Percentiles rank a stretch among this genome's conserved stretches.
These are phyloP conservation scores for Parauchenoglanis ngamensis DNA, from an alignment of 2,797 vertebrate genomes.

Conservation along the genomic window DNA sequence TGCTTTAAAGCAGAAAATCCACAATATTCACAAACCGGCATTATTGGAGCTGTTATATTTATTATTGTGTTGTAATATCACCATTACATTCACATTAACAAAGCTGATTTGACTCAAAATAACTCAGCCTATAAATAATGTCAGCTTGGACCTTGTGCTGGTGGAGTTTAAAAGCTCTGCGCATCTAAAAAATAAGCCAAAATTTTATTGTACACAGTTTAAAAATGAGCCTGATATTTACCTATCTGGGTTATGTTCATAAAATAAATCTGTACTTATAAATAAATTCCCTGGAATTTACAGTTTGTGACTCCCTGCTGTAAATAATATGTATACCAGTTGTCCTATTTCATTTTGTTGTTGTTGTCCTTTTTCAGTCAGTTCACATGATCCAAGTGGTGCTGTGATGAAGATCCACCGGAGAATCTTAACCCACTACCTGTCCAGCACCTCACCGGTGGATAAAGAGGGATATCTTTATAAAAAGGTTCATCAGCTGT, in stretches of 20 bases:
- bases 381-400: not conserved
- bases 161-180: not conserved
- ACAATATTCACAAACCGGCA: too few relatives aligned
- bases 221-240: not conserved
- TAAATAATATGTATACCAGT: not conserved
- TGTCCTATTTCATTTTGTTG: not conserved
- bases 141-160: not conserved
- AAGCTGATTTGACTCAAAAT: not conserved
- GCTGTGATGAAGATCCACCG: constrained; percentile 89
- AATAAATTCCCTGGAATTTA: not conserved
- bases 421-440: constrained; percentile 86
- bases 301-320: not conserved
- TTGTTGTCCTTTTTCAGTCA: not conserved
- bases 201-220: not conserved
- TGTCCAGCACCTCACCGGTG: constrained; percentile 83
- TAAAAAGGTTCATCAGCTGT: constrained; percentile 72
- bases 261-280: not conserved
- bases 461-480: constrained; percentile 89
- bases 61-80: not conserved
- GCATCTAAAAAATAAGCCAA: not conserved
- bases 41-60: not conserved
- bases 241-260: not conserved
- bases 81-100: not conserved
- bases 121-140: not conserved
- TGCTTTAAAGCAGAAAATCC: not conserved